Percentiles rank a stretch among this genome's conserved stretches.
Evolutionary conservation across 2,113 vertebrate genomes (phyloP).

Genomic region (Anolis sagrei): DNA sequence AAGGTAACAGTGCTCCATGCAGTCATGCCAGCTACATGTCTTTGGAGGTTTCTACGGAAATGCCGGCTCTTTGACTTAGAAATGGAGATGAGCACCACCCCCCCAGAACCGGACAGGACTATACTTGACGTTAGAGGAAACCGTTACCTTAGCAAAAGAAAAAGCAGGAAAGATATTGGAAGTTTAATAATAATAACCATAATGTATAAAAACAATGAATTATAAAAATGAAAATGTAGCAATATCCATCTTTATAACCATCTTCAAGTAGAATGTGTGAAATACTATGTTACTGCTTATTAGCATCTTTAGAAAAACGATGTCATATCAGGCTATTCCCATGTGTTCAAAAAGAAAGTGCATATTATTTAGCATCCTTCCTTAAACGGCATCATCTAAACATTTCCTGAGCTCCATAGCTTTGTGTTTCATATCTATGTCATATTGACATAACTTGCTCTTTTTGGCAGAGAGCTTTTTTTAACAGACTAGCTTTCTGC

Average conservation of each 20-base stretch:
- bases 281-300: conserved; percentile 5
- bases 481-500: not conserved
- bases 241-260: conserved; percentile 49
- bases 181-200: not conserved
- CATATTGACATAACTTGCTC: not conserved
- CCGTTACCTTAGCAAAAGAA: too few relatives aligned
- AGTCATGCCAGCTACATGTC: too few relatives aligned
- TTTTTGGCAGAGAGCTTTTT: conserved; percentile 2
- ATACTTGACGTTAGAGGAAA: too few relatives aligned
- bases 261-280: conserved; percentile 45
- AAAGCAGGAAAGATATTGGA: not conserved
- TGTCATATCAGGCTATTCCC: not conserved
- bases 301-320: not conserved
- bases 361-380: conserved; percentile 27
- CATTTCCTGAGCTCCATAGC: not conserved
- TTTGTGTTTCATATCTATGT: not conserved
- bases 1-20: too few relatives aligned
- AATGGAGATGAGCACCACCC: too few relatives aligned
- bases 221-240: conserved; percentile 34
- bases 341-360: conserved; percentile 6
- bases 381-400: not conserved
- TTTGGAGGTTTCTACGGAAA: too few relatives aligned
- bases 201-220: conserved; percentile 43
- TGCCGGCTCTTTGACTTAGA: too few relatives aligned
- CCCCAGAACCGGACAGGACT: too few relatives aligned